Conservation (phyloP, 2,113 vertebrate genomes). For the Porphyrio hochstetteri region DNA sequence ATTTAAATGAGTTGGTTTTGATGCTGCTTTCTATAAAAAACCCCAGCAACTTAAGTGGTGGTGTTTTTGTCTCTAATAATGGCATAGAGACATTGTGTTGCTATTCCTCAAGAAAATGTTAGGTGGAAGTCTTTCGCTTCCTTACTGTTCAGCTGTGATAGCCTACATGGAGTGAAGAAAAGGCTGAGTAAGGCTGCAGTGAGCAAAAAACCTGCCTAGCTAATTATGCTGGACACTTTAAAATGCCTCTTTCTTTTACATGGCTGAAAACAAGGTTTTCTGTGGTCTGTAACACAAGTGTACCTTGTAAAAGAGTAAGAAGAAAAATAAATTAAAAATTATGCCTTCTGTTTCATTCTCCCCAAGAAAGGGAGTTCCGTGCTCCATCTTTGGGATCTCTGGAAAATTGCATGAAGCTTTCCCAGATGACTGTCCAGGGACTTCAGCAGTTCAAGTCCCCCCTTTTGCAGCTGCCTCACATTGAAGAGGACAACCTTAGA, state of each 20-base stretch:
- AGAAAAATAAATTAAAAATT: conserved; percentile 7
- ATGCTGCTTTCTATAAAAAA: background rate
- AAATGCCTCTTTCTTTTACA: background rate
- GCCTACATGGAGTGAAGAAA: background rate
- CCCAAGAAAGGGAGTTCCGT: conserved; percentile 88
- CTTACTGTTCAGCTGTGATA: background rate
- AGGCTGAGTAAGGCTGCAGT: background rate
- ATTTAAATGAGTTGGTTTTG: background rate
- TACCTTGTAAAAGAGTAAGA: background rate
- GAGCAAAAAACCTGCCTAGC: background rate
- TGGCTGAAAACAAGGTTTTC: background rate
- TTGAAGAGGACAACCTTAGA: conserved; percentile 95
- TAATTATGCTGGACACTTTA: background rate
- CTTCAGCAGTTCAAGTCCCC: conserved; percentile 96
- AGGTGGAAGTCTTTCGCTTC: background rate
- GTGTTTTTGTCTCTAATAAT: background rate
- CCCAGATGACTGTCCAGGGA: conserved; percentile 96
- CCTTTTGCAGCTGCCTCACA: conserved; percentile 93
- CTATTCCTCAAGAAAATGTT: background rate
- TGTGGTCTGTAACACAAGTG: background rate
- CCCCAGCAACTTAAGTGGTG: background rate
- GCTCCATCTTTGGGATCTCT: conserved; percentile 93
- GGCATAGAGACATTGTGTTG: background rate
- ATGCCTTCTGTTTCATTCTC: conserved; percentile 57
- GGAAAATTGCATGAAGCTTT: conserved; percentile 99